Percentiles rank a stretch among this genome's conserved stretches.
Evolutionary conservation across 1,140 invertebrate genomes (phyloP).

Genomic region (Cyrtorhinus lividipennis): DNA sequence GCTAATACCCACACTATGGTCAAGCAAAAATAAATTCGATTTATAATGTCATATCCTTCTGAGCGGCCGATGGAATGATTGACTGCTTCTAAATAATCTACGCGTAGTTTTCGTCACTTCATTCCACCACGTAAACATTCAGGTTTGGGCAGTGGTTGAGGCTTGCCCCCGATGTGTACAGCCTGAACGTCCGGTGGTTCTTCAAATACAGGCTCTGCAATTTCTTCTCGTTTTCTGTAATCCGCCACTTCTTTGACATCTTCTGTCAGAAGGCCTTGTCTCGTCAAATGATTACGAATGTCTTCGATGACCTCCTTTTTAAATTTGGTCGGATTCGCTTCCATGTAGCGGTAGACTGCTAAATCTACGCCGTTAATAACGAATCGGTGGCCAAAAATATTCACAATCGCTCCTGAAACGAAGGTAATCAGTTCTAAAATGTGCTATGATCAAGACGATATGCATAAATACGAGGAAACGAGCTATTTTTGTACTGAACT

Average conservation of each 20-base stretch:
- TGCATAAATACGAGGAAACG: too few species aligned
- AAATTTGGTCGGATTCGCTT: slow-evolving; percentile 52
- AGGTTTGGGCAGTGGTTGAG: not conserved
- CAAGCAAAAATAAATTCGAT: too few species aligned
- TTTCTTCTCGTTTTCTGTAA: slow-evolving; percentile 13
- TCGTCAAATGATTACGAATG: slow-evolving; percentile 43
- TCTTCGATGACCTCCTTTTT: slow-evolving; percentile 41
- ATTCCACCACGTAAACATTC: not conserved
- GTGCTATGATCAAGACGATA: too few species aligned
- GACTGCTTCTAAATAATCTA: too few species aligned
- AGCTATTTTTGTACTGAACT: too few species aligned
- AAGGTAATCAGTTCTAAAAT: too few species aligned
- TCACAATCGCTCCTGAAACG: slow-evolving; percentile 41
- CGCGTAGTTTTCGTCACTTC: too few species aligned
- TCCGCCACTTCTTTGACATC: slow-evolving; percentile 7
- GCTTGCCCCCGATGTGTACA: not conserved
- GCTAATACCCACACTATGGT: too few species aligned
- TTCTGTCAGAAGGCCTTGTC: slow-evolving; percentile 32
- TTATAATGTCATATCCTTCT: too few species aligned
- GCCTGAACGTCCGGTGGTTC: not conserved
- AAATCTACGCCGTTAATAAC: slow-evolving; percentile 49
- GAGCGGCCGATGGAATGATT: too few species aligned
- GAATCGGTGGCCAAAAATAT: slow-evolving; percentile 49
- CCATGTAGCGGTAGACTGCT: slow-evolving; percentile 52
- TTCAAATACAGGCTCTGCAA: slow-evolving; percentile 4